phyloP scores from a whole-genome alignment of 30 jellyfish, hydroid and myxozoan species.

The Nemopilema nomurai region DNA sequence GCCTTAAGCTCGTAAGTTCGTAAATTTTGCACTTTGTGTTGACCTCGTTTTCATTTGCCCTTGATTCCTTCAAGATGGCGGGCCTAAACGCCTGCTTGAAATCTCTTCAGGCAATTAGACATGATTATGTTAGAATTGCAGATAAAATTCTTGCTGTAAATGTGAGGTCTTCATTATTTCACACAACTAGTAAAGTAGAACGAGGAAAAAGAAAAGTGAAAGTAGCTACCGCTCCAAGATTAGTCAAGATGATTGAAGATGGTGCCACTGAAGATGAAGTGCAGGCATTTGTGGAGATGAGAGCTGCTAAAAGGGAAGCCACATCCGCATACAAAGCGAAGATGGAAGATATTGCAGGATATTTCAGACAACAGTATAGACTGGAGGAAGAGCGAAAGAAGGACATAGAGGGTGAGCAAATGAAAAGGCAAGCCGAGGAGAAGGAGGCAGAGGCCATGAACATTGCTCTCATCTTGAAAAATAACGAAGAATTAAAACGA shows the following conservation, averaged over 20 bases:
- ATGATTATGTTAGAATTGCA: neutral
- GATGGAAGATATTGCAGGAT: slow-evolving; percentile 65
- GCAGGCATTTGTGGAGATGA: slow-evolving; percentile 13
- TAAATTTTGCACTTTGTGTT: too few species aligned
- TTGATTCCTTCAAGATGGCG: slow-evolving; percentile 9
- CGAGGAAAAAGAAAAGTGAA: slow-evolving; percentile 34
- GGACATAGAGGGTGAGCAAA: slow-evolving; percentile 74
- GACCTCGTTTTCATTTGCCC: neutral
- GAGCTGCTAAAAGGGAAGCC: slow-evolving; percentile 32
- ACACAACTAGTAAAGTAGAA: slow-evolving; percentile 12
- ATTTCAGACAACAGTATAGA: slow-evolving; percentile 47
- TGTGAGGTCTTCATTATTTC: slow-evolving; percentile 5
- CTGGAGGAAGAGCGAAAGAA: slow-evolving; percentile 62
- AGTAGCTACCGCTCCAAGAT: slow-evolving; percentile 25
- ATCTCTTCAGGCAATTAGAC: neutral
- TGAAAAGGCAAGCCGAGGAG: slow-evolving; percentile 68
- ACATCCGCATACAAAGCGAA: slow-evolving; percentile 66
- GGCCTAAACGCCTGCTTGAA: neutral
- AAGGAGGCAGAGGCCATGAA: slow-evolving; percentile 53
- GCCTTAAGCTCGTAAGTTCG: too few species aligned
- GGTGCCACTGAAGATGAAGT: slow-evolving; percentile 59
- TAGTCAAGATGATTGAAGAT: slow-evolving; percentile 31
- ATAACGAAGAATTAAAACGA: slow-evolving; percentile 67
- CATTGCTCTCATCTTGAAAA: slow-evolving; percentile 51
- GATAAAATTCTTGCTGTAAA: neutral